Evolutionary conservation across 2,888 invertebrate species (phyloP).

Genomic region (Synanthedon formicaeformis): DNA sequence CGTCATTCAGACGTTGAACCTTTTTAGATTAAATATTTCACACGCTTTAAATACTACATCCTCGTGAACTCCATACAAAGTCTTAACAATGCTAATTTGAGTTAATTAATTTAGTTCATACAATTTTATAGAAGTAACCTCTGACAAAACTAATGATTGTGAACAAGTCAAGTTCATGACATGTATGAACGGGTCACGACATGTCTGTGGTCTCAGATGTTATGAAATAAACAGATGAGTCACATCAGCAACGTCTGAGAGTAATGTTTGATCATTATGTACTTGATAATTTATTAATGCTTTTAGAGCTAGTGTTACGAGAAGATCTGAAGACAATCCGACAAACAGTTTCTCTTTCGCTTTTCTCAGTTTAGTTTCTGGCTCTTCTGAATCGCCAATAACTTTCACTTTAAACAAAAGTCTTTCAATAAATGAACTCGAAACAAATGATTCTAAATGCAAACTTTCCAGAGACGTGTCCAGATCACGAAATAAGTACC

Average conservation of each 20-base stretch:
- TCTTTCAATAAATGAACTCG: no score
- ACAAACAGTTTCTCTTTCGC: not conserved
- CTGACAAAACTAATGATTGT: conserved; percentile 38
- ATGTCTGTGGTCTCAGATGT: conserved; percentile 42
- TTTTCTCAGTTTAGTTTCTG: not conserved
- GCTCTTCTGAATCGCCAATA: no score
- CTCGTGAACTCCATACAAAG: conserved; percentile 15
- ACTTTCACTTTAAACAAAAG: no score
- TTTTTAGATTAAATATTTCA: conserved; percentile 14
- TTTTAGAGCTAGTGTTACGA: not conserved
- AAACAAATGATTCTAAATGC: no score
- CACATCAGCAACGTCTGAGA: conserved; percentile 21
- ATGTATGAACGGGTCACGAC: conserved; percentile 58
- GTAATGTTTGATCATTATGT: conserved; percentile 29
- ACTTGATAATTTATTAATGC: conserved; percentile 40
- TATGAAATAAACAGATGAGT: conserved; percentile 49
- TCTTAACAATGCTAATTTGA: conserved; percentile 34
- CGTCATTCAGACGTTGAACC: not conserved
- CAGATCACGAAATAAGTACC: no score
- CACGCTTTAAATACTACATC: conserved; percentile 20
- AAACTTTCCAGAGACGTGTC: no score
- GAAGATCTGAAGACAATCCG: not conserved
- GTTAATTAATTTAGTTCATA: conserved; percentile 45
- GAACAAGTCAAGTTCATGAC: conserved; percentile 58
- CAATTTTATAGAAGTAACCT: conserved; percentile 37